These are phyloP conservation scores for Drosophila picticornis DNA, from an alignment of 2,888 invertebrate genomes.

Conservation along the genomic window DNA sequence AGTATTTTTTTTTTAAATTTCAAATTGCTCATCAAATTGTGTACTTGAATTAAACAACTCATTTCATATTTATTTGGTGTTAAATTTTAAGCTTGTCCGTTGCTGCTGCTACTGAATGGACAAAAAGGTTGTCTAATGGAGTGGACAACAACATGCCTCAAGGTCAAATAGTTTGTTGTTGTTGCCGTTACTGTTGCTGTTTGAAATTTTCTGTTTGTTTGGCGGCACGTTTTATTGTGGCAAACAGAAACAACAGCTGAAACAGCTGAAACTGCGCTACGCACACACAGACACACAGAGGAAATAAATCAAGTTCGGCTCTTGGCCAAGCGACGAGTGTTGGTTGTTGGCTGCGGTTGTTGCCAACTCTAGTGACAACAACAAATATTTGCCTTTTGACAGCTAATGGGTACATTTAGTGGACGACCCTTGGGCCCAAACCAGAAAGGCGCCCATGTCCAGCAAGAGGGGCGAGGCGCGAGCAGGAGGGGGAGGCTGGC, in stretches of 20 bases:
- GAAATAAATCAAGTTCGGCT: constrained; percentile 76
- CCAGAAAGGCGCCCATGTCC: constrained; percentile 11
- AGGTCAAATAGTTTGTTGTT: constrained; percentile 50
- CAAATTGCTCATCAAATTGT: not conserved
- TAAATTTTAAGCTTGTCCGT: constrained; percentile 19
- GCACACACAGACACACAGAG: constrained; percentile 43
- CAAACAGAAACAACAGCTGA: constrained; percentile 30
- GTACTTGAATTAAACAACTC: not conserved
- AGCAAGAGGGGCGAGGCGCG: not conserved
- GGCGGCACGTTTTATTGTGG: constrained; percentile 74
- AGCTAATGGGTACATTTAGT: constrained; percentile 73
- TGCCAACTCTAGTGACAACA: constrained; percentile 50
- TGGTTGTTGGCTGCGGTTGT: constrained; percentile 20
- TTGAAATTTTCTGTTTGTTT: constrained; percentile 39
- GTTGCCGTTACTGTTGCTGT: constrained; percentile 25
- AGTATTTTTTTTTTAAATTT: not conserved
- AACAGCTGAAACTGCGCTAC: constrained; percentile 10
- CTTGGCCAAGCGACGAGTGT: constrained; percentile 48
- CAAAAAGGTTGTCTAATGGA: constrained; percentile 38
- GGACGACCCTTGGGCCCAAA: constrained; percentile 47
- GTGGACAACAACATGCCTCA: constrained; percentile 53
- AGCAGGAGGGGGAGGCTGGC: not conserved
- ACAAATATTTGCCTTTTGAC: constrained; percentile 75
- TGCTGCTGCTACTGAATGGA: constrained; percentile 1
- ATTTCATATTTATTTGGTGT: not conserved